Percentiles rank a stretch among this genome's conserved stretches.
Conservation (phyloP, 2,797 vertebrate genomes). For the Buceros bicornis region DNA sequence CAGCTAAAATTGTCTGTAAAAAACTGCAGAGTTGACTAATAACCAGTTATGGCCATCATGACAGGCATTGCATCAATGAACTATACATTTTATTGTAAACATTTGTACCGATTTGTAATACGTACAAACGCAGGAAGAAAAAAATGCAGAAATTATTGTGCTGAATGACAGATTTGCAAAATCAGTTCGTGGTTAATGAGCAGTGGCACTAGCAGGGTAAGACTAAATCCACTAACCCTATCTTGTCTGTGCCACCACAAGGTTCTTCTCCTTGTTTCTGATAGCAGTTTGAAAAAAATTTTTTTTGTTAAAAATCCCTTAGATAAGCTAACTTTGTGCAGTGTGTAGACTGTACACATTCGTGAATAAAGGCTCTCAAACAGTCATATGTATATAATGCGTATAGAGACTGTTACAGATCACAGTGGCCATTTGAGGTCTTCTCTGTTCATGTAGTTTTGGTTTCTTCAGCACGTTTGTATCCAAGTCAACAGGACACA, state of each 20-base stretch:
- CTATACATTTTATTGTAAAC: constrained; percentile 1
- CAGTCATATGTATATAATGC: background rate
- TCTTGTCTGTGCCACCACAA: background rate
- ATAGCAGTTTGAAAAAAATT: background rate
- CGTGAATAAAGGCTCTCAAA: background rate
- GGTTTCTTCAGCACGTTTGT: background rate
- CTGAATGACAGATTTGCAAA: background rate
- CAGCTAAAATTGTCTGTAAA: constrained; percentile 76
- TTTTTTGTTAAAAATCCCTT: background rate
- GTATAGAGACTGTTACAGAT: constrained; percentile 13
- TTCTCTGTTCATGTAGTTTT: background rate
- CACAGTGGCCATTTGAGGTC: background rate
- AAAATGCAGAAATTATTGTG: background rate
- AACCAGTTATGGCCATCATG: background rate
- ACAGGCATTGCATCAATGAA: constrained; percentile 45
- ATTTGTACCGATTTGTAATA: constrained; percentile 26
- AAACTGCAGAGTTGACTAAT: constrained; percentile 39
- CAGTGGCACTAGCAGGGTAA: background rate
- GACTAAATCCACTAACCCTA: background rate
- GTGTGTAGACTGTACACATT: background rate
- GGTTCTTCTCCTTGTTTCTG: background rate
- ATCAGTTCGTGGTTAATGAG: background rate
- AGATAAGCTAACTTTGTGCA: background rate
- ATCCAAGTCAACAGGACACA: background rate
- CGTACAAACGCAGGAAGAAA: constrained; percentile 13